Evolutionary conservation across 2,888 invertebrate genomes (phyloP), one percentile per base, ranked within the genome.

Genomic region (Coelinius sp.): DNA sequence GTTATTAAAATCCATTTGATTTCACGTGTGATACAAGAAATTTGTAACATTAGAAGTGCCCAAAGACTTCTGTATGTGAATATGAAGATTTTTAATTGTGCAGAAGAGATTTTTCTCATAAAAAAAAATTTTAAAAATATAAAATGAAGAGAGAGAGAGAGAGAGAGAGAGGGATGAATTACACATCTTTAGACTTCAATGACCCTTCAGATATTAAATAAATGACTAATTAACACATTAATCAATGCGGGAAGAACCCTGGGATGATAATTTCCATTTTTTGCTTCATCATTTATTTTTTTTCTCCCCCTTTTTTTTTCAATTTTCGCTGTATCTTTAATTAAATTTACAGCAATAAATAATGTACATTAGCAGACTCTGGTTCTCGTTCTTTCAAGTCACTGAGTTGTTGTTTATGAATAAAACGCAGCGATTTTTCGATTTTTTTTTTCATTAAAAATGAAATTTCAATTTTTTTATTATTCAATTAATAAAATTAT

Each of bases 261-360:
- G 79, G 81, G 78, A 78, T 79, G 81, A 80, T 78, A 80, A 81
- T 78, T 78, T 80, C 44, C 22, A 14, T 12, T 14, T 53, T 27
- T 25, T 2, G n/a, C 25, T 53, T n/a, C n/a, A n/a, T n/a, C n/a
- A n/a, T 12, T 46, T 46, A 52, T 27, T 25, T 67, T 46, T 65
- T 66, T 66, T 73, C 35, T 64, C 72, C 27, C 35, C 78, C 78
- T 80, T 79, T 81, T 78, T 75, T 80, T 77, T 81, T 82, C 82
- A 78, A 78, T 79, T 81, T 70, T 79, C 79, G 81, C 79, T 86
- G 83, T 86, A 85, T 83, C 82, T 82, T 80, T 81, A 81, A 84
- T 74, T 81, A 85, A 83, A 82, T 86, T 62, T 84, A 81, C 83
- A 85, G 85, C 85, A 86, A 87, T 86, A 87, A 86, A 87, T 76